Base-by-base conservation (phyloP, 2,113 vertebrate genomes). In the Pluvialis apricaria region DNA sequence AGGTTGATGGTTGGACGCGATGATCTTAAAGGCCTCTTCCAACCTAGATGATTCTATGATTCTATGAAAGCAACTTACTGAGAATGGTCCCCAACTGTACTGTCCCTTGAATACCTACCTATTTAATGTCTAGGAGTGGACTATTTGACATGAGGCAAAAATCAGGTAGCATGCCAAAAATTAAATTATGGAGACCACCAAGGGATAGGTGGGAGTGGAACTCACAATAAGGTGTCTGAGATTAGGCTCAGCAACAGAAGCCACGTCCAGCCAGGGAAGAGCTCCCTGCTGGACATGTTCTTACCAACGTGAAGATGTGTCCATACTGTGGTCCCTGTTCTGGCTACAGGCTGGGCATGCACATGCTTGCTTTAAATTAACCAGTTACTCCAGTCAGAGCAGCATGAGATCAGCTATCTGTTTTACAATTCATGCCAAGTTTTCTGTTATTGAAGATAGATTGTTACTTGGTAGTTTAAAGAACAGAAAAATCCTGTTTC, bases 71-170 rank as follows among this genome's bases (percentile, higher is more conserved):
- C 5, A 44, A 21, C 34, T 45, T 52, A 20, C 29, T 52, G 13
- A 73, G 36, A 87, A 73, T 5, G 3, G 10, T 51, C 47, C 47
- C 47, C 47, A 47, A 4, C 52, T 54, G 36, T 34, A 16, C 9
- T 12, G 26, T 16, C 13, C 31, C 60, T 86, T 44, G 10, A 66
- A 49, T 9, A 55, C 11, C 54, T 73, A 38, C 12, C 19, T 11
- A 1, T 26, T 49, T 2, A 0, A 4, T 40, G 34, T 9, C n/a
- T 40, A 60, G 38, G 18, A 34, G 15, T 18, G n/a, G 26, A n/a
- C 7, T 76, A 13, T 29, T 62, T 1, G 0, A 3, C 36, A 32
- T 24, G 15, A 70, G 10, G 24, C 42, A 62, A 65, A 86, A 45
- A 54, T 45, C 9, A 49, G 61, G n/a, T n/a, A 75, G 11, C 38